Conservation (phyloP, 1,140 invertebrate genomes). For the Brachionus rotundiformis region DNA sequence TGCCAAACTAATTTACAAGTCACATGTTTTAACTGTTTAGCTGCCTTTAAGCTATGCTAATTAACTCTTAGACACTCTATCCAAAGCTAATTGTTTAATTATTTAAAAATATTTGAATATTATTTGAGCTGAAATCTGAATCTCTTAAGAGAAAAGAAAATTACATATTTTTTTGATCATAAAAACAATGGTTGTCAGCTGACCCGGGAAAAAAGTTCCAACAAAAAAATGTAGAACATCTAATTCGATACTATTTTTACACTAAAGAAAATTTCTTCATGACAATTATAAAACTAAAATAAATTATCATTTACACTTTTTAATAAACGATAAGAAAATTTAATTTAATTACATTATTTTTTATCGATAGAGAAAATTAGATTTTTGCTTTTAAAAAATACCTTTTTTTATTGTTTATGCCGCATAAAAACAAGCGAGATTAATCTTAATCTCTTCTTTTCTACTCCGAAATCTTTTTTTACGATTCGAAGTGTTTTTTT, state of each 20-base stretch:
- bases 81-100: not conserved
- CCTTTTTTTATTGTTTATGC: not conserved
- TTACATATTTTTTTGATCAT: not conserved
- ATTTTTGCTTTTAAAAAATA: not conserved
- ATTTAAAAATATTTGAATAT: not conserved
- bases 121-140: not conserved
- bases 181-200: not conserved
- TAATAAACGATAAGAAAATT: not conserved
- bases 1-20: too few species aligned
- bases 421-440: not conserved
- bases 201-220: not conserved
- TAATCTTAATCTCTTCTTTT: not conserved
- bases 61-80: constrained; percentile 6
- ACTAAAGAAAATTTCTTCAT: too few species aligned
- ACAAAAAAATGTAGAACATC: not conserved
- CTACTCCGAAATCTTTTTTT: not conserved
- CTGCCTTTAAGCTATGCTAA: not conserved
- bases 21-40: not conserved
- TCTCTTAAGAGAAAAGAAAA: not conserved
- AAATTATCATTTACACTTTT: constrained; percentile 9
- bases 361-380: not conserved
- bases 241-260: too few species aligned
- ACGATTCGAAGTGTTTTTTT: not conserved
- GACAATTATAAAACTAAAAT: too few species aligned
- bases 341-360: constrained; percentile 23